These are phyloP conservation scores for Camelus bactrianus DNA, from an alignment of 2,113 vertebrate genomes.

Conservation along the genomic window DNA sequence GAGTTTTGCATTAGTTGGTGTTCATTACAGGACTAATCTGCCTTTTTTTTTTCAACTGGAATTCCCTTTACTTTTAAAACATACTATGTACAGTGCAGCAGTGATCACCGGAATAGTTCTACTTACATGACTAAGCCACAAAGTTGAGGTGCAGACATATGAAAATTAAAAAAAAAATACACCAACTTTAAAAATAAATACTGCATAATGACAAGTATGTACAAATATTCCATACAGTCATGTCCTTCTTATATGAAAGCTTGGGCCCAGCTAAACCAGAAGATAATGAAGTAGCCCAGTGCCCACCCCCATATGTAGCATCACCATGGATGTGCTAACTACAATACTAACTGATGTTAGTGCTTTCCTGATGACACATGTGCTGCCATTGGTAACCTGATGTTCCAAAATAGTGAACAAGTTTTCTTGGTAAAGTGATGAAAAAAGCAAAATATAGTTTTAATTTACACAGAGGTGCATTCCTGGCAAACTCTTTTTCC, in stretches of 20 bases:
- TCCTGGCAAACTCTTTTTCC: slow-evolving; percentile 2
- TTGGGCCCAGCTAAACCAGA: neutral
- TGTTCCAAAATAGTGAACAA: neutral
- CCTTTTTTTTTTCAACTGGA: slow-evolving; percentile 83
- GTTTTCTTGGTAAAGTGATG: neutral
- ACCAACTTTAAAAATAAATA: slow-evolving; percentile 90
- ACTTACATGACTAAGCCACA: slow-evolving; percentile 90
- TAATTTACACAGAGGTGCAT: neutral
- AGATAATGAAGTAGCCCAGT: neutral
- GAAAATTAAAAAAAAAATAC: slow-evolving; percentile 87
- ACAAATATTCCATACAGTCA: slow-evolving; percentile 89
- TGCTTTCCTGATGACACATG: neutral
- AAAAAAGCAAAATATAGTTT: neutral
- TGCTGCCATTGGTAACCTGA: neutral
- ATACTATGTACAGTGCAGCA: slow-evolving; percentile 90
- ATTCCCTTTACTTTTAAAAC: slow-evolving; percentile 89
- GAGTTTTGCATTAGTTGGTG: slow-evolving; percentile 90
- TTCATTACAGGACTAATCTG: slow-evolving; percentile 89
- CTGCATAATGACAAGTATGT: slow-evolving; percentile 91
- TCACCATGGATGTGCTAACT: neutral
- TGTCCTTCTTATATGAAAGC: slow-evolving; percentile 83
- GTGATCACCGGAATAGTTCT: slow-evolving; percentile 88
- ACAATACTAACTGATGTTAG: no score
- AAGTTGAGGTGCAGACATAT: slow-evolving; percentile 89
- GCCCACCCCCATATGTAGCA: neutral